Evolutionary conservation across 1,140 invertebrate genomes (phyloP).

Genomic region (Procambarus clarkii): DNA sequence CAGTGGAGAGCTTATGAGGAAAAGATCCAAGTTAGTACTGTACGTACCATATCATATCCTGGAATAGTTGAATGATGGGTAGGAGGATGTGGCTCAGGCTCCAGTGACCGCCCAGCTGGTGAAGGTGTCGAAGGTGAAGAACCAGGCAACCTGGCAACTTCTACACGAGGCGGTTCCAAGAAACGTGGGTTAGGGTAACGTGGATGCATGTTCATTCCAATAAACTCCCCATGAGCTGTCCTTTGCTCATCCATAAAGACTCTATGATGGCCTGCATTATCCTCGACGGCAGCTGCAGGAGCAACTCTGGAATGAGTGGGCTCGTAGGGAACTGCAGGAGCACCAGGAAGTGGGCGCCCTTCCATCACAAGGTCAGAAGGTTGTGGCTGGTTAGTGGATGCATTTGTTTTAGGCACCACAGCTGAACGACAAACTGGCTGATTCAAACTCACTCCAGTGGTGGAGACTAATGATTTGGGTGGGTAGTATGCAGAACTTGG

Average conservation of each 20-base stretch:
- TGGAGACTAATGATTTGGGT: constrained; percentile 15
- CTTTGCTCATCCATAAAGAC: constrained; percentile 51
- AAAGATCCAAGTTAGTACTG: not conserved
- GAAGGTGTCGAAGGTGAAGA: constrained; percentile 57
- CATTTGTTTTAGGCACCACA: constrained; percentile 34
- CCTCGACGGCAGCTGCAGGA: constrained; percentile 35
- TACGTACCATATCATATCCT: constrained; percentile 51
- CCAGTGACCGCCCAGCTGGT: constrained; percentile 50
- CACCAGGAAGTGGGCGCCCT: not conserved
- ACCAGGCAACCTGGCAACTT: constrained; percentile 44
- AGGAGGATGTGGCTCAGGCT: constrained; percentile 24
- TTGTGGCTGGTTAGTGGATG: constrained; percentile 24
- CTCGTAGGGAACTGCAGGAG: constrained; percentile 33
- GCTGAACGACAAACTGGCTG: constrained; percentile 21
- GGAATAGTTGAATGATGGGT: constrained; percentile 38
- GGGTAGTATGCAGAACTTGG: constrained; percentile 33
- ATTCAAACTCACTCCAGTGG: constrained; percentile 20
- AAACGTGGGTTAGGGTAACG: constrained; percentile 38
- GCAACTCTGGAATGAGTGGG: constrained; percentile 38
- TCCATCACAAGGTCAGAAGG: constrained; percentile 28
- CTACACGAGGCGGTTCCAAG: constrained; percentile 50
- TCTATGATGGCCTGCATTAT: constrained; percentile 29
- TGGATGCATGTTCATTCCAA: constrained; percentile 44
- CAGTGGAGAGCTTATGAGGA: not conserved
- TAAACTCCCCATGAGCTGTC: constrained; percentile 47